Base-by-base conservation (phyloP, 2,113 vertebrate species). In the Heterotis niloticus region DNA sequence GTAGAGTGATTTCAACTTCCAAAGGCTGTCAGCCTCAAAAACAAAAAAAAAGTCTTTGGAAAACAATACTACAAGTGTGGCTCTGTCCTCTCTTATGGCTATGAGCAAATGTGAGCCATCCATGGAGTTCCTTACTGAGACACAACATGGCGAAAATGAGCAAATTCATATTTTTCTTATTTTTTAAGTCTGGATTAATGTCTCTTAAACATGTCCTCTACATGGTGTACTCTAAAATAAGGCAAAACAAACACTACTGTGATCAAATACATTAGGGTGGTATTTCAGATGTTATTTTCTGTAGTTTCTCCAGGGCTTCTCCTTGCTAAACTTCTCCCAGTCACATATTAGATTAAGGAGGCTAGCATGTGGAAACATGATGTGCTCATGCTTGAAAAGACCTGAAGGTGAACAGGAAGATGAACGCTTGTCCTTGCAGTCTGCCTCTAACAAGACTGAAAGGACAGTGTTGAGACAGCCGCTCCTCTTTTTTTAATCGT, bases 81-180 rank as follows among this genome's bases (percentile, higher is more conserved):
- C n/a, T n/a, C n/a, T n/a, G n/a, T 62, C 56, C 57, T 34, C 24
- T 28, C 24, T 9, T 18, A 18, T 79, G 80, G 78, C 71, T 80
- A 73, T 70, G 80, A 78, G 68, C 54, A 77, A 81, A 66, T 81
- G 70, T 60, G 74, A 82, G 75, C 79, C 82, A 26, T 79, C 77
- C 81, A 83, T 64, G 65, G 76, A 78, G 62, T n/a, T 80, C 78
- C 76, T 65, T 82, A 75, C 80, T 78, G 10, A 75, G 81, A 57
- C 71, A 71, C 57, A 75, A n/a, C 59, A 28, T 34, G 20, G 24
- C n/a, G 26, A 4, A 5, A 1, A n/a, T 23, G 18, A 66, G 4
- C 34, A 66, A 26, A 13, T 75, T 60, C 34, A 4, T 3, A 4
- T 60, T 75, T 74, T 51, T 5, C 28, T 3, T 24, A 28, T 26